Evolutionary conservation across 2,113 vertebrate genomes (phyloP).

Genomic region (Cyphomyrus discorhynchus): DNA sequence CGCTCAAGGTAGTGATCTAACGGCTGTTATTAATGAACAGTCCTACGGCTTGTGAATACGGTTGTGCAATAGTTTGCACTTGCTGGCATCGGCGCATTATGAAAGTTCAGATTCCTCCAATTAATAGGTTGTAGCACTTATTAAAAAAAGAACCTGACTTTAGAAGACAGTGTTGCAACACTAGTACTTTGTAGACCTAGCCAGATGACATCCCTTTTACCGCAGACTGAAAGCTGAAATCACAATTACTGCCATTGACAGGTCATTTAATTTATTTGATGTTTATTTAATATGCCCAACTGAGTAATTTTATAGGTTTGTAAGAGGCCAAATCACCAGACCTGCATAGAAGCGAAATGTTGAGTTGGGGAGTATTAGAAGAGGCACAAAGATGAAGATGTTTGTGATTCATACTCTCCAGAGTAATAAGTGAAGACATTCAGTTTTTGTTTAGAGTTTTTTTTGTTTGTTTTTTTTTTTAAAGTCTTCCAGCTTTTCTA

Average conservation of each 20-base stretch:
- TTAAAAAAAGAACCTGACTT: conserved; percentile 27
- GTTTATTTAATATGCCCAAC: neutral
- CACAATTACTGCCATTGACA: conserved; percentile 10
- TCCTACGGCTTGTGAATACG: conserved; percentile 67
- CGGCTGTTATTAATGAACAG: conserved; percentile 48
- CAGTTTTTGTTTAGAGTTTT: neutral
- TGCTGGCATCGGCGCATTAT: conserved; percentile 66
- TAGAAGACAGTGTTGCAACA: conserved; percentile 33
- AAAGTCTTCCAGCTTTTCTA: conserved; percentile 28
- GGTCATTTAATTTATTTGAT: neutral
- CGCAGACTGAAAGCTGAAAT: conserved; percentile 16
- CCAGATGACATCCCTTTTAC: conserved; percentile 27
- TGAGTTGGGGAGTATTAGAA: neutral
- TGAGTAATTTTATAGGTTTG: neutral
- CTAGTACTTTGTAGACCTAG: conserved; percentile 19
- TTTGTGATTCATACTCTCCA: conserved; percentile 3
- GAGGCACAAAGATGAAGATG: neutral
- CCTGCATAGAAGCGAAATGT: neutral
- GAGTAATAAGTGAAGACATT: conserved; percentile 1
- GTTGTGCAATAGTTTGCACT: conserved; percentile 80
- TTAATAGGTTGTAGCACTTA: conserved; percentile 22
- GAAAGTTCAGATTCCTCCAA: conserved; percentile 61
- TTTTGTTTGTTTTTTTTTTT: neutral
- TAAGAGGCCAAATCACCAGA: neutral
- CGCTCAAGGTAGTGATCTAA: conserved; percentile 81